Evolutionary conservation across 2,797 vertebrate species (phyloP).

Genomic region (Limosa lapponica): DNA sequence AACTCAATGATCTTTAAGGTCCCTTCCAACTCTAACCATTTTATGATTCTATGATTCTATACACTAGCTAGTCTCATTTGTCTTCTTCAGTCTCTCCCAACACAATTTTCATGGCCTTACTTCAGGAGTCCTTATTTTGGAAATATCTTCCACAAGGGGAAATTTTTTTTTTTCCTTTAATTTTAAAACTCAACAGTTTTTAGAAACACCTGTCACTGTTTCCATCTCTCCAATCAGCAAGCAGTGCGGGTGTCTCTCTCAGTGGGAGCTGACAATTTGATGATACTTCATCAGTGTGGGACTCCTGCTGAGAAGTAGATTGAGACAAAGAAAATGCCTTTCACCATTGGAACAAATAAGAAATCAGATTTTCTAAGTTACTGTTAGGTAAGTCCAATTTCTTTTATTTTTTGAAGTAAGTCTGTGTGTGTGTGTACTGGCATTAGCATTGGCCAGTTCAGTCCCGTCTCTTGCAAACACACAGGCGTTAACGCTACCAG

Average conservation of each 20-base stretch:
- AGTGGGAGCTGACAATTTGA: conserved; percentile 79
- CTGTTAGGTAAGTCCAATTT: not conserved
- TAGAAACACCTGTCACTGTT: conserved; percentile 72
- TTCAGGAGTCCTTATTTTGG: not conserved
- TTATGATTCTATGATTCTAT: no score
- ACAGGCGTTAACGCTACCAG: not conserved
- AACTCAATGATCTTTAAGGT: no score
- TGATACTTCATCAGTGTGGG: conserved; percentile 76
- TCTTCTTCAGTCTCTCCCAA: not conserved
- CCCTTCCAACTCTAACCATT: no score
- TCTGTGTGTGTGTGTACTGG: not conserved
- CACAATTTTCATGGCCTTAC: not conserved
- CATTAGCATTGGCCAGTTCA: not conserved
- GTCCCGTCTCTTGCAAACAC: not conserved
- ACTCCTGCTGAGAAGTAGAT: conserved; percentile 76
- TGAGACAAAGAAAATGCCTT: conserved; percentile 76
- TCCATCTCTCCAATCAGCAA: conserved; percentile 59
- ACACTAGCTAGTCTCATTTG: not conserved
- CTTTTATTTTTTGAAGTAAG: conserved; percentile 12
- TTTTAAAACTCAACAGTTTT: conserved; percentile 63
- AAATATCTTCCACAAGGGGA: not conserved
- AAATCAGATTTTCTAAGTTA: conserved; percentile 62
- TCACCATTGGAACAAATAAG: conserved; percentile 63
- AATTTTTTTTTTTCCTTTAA: conserved; percentile 6
- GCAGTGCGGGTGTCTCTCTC: conserved; percentile 55